Percentiles rank a stretch among this genome's conserved stretches.
phyloP scores from a whole-genome alignment of 2,888 invertebrate genomes.

The Rotaria magnacalcarata region DNA sequence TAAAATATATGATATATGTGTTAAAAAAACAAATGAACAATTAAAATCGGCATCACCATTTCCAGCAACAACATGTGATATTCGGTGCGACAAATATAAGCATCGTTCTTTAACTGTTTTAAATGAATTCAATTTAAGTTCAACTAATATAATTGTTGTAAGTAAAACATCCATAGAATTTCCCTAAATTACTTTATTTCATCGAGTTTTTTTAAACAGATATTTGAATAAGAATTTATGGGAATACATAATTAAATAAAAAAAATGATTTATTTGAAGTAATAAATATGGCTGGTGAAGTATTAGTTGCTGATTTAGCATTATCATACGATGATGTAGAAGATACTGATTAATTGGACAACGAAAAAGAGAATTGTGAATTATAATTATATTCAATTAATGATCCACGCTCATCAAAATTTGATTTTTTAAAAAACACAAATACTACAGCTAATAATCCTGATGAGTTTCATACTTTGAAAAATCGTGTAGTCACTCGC shows the following conservation, averaged over 20 bases:
- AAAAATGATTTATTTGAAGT: slow-evolving; percentile 25
- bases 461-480: neutral
- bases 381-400: neutral
- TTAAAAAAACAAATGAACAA: neutral
- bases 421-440: neutral
- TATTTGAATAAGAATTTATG: slow-evolving; percentile 22
- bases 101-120: neutral
- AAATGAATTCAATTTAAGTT: slow-evolving; percentile 8
- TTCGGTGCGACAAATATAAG: too few species aligned
- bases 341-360: neutral
- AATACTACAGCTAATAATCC: neutral
- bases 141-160: neutral
- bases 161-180: slow-evolving; percentile 6
- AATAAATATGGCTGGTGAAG: slow-evolving; percentile 5
- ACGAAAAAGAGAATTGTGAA: neutral
- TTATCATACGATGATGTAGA: neutral
- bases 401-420: neutral
- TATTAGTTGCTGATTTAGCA: slow-evolving; percentile 12
- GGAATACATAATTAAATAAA: neutral
- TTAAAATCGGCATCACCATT: slow-evolving; percentile 10
- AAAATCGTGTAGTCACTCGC: neutral
- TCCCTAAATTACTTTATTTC: neutral
- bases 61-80: neutral
- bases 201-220: neutral
- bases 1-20: neutral